Conservation (phyloP, 2,113 vertebrate species). For the Pangasianodon gigas region DNA sequence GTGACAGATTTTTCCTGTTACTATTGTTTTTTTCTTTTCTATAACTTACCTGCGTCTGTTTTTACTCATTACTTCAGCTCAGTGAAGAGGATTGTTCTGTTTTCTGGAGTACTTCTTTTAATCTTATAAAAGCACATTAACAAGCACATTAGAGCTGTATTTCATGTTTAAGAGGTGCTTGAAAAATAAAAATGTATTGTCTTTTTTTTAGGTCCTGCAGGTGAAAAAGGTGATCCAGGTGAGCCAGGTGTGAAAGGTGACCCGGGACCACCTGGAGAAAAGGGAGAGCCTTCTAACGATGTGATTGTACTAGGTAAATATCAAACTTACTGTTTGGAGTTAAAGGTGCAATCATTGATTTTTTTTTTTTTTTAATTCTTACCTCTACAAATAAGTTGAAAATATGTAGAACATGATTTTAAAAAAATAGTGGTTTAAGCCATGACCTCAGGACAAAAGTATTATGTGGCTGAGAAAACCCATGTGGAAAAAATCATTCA, state of each 20-base stretch:
- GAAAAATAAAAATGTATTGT: not conserved
- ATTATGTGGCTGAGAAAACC: too few relatives aligned
- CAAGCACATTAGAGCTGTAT: not conserved
- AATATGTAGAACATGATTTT: not conserved
- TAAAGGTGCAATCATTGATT: not conserved
- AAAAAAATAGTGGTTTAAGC: not conserved
- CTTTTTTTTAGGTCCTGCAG: slow-evolving; percentile 58
- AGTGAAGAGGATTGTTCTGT: not conserved
- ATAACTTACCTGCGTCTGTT: not conserved
- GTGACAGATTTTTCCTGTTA: not conserved
- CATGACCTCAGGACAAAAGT: not conserved
- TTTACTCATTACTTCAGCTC: not conserved
- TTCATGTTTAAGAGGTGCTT: not conserved
- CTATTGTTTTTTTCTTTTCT: not conserved
- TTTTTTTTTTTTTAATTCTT: not conserved
- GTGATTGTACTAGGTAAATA: slow-evolving; percentile 68
- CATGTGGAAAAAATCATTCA: not conserved
- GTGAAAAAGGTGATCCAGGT: slow-evolving; percentile 68
- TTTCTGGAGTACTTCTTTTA: not conserved
- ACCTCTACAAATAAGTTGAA: not conserved
- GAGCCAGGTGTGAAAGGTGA: slow-evolving; percentile 65
- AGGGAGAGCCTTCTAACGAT: slow-evolving; percentile 77
- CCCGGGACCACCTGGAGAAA: slow-evolving; percentile 83
- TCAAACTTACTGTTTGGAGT: not conserved
- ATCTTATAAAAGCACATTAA: not conserved